These are phyloP conservation scores for Gadus chalcogrammus DNA, from an alignment of 2,113 vertebrate genomes.

Conservation along the genomic window DNA sequence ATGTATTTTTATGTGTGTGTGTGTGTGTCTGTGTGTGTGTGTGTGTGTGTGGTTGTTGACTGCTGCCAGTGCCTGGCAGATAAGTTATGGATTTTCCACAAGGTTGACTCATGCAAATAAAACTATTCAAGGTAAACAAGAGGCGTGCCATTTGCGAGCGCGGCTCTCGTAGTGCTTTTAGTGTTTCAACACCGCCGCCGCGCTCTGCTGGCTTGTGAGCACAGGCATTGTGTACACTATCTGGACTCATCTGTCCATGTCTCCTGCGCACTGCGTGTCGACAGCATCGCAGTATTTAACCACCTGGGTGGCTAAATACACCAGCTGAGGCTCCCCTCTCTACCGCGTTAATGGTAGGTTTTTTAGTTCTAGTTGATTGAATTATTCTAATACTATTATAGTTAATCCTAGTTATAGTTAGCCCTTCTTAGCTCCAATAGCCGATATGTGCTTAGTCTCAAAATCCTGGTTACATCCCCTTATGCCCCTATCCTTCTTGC, in stretches of 20 bases:
- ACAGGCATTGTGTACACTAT: constrained; percentile 31
- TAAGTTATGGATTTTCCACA: constrained; percentile 69
- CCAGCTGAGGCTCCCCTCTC: neutral
- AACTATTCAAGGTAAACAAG: constrained; percentile 64
- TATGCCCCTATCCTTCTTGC: constrained; percentile 13
- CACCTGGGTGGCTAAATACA: neutral
- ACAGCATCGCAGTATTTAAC: too few species aligned
- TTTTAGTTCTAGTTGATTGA: too few species aligned
- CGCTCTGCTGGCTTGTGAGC: constrained; percentile 31
- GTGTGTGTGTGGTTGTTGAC: too few species aligned
- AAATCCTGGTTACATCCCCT: constrained; percentile 21
- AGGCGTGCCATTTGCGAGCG: constrained; percentile 35
- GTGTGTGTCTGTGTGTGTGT: constrained; percentile 6
- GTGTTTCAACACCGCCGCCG: constrained; percentile 43
- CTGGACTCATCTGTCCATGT: constrained; percentile 54
- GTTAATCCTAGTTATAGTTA: too few species aligned
- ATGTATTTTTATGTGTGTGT: too few species aligned
- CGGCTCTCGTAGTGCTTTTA: constrained; percentile 32
- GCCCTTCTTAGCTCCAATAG: neutral
- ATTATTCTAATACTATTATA: too few species aligned
- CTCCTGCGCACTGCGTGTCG: constrained; percentile 7
- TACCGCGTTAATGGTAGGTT: too few species aligned
- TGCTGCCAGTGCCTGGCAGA: constrained; percentile 44
- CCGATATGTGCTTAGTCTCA: constrained; percentile 2
- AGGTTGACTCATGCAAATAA: constrained; percentile 68